A percentile compares a stretch with the other conserved stretches of the same genome.
phyloP scores from a whole-genome alignment of 2,113 vertebrate genomes.

The Bubo scandiacus region DNA sequence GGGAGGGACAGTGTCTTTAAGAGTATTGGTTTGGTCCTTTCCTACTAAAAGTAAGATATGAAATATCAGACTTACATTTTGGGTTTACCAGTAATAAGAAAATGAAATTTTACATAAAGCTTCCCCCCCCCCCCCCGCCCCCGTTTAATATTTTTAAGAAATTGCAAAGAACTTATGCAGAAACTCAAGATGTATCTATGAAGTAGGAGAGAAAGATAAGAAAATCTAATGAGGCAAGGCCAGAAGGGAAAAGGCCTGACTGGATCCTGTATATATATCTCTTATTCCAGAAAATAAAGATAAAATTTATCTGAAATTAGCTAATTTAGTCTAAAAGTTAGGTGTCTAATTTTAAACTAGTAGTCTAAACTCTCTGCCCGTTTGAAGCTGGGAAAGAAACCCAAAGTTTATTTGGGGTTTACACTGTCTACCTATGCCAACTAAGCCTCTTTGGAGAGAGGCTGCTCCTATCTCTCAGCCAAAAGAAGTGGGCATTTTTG shows the following conservation, averaged over 20 bases:
- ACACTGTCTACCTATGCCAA: neutral
- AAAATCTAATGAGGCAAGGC: neutral
- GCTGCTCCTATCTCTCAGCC: neutral
- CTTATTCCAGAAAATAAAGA: neutral
- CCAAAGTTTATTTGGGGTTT: neutral
- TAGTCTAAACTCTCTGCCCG: neutral
- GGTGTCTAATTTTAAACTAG: neutral
- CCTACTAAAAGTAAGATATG: neutral
- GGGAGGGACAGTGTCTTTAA: neutral
- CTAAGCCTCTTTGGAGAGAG: neutral
- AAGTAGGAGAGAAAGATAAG: neutral
- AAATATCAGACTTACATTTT: neutral
- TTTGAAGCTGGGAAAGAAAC: neutral
- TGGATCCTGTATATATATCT: neutral
- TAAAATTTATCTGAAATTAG: neutral
- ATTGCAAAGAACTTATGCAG: neutral
- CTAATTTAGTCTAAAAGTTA: neutral
- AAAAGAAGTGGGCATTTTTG: fast-evolving
- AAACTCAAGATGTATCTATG: neutral
- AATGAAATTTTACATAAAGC: neutral
- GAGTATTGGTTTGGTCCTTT: neutral
- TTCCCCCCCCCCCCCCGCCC: too few relatives aligned
- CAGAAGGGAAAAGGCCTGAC: neutral
- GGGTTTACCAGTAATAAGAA: neutral
- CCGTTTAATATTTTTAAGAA: neutral